These are phyloP conservation scores for Drepana arcuata DNA, from an alignment of 1,140 invertebrate genomes.

Conservation along the genomic window DNA sequence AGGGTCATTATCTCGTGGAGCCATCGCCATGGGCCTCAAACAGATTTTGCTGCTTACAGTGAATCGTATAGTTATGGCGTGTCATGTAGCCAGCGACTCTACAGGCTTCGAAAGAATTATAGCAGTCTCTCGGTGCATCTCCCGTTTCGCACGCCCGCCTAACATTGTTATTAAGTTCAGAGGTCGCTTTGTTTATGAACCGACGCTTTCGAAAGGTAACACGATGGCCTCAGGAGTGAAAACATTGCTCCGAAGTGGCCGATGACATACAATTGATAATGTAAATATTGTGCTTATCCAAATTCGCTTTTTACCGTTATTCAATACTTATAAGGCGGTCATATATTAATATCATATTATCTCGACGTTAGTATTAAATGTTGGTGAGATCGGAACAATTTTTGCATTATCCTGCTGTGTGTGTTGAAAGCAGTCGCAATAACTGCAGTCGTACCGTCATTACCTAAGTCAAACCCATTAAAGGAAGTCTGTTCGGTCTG, in stretches of 20 bases:
- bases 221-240: constrained; percentile 48
- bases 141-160: constrained; percentile 58
- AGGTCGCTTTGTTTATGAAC: constrained; percentile 65
- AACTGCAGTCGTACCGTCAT: too few species aligned
- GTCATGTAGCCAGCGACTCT: constrained; percentile 37
- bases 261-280: constrained; percentile 68
- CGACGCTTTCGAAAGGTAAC: constrained; percentile 66
- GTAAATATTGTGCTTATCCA: constrained; percentile 56
- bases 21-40: constrained; percentile 29
- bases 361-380: too few species aligned
- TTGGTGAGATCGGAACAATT: too few species aligned
- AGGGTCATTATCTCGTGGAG: constrained; percentile 36
- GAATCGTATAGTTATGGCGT: constrained; percentile 30
- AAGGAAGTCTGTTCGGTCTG: constrained; percentile 18
- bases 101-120: constrained; percentile 54
- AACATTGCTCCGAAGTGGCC: constrained; percentile 43
- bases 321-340: too few species aligned
- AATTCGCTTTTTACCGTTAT: too few species aligned
- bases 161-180: constrained; percentile 67
- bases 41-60: constrained; percentile 27
- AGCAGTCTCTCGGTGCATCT: constrained; percentile 48
- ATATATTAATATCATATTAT: too few species aligned
- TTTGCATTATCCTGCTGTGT: too few species aligned
- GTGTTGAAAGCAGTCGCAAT: too few species aligned
- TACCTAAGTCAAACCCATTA: too few species aligned